A percentile compares a stretch with the other conserved stretches of the same genome.
phyloP scores from a whole-genome alignment of 2,888 invertebrate species.

The Meiosimyza platycephala region DNA sequence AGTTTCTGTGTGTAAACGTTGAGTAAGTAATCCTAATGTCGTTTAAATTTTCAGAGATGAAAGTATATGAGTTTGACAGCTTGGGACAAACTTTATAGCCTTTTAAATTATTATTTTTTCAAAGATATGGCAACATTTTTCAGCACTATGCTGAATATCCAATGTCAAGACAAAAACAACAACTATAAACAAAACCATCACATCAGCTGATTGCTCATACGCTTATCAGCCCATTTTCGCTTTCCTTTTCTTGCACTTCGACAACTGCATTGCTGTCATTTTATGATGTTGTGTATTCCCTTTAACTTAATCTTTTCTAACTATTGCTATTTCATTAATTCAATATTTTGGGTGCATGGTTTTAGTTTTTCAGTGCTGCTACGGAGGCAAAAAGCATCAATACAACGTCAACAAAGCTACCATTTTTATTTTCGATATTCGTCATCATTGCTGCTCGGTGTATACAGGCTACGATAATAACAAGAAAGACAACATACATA shows the following conservation, averaged over 20 bases:
- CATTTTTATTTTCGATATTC: constrained; percentile 22
- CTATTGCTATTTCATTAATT: constrained; percentile 2
- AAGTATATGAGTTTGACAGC: too few relatives aligned
- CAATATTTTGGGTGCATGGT: not conserved
- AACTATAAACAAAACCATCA: constrained; percentile 19
- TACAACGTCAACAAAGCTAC: not conserved
- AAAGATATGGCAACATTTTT: not conserved
- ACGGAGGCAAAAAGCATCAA: not conserved
- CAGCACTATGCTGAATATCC: constrained; percentile 1
- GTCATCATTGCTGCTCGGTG: constrained; percentile 9
- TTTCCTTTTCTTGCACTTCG: not conserved
- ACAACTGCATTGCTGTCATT: not conserved
- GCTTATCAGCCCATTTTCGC: not conserved
- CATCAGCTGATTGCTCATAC: constrained; percentile 20
- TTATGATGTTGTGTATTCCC: not conserved
- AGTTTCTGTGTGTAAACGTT: too few relatives aligned
- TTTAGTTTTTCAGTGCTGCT: not conserved
- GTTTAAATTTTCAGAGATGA: too few relatives aligned
- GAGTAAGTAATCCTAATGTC: too few relatives aligned
- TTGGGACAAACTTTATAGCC: too few relatives aligned
- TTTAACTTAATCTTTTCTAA: not conserved
- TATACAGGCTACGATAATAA: not conserved
- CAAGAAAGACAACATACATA: constrained; percentile 8
- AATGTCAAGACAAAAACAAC: not conserved
- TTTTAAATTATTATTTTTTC: too few relatives aligned